Base-by-base conservation (phyloP, 2,888 invertebrate species). In the Apotomis capreana region DNA sequence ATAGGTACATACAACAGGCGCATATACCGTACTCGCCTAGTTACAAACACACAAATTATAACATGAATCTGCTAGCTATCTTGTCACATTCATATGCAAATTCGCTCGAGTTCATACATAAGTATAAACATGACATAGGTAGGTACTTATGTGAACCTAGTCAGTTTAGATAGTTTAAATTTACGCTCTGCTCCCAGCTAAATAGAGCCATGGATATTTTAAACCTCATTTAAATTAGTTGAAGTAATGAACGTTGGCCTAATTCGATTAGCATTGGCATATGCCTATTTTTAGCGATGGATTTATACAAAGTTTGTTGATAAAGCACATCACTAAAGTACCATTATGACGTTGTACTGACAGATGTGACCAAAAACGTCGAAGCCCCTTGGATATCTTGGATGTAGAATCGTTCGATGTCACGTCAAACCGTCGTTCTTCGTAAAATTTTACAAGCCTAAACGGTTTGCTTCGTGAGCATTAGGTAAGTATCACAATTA, bases 371-470 rank as follows among this genome's bases (percentile, higher is more conserved):
- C 26, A 26, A 2, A 26, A 26, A 26, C 26, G 26, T 26, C 26
- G 26, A 26, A 26, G 26, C 2, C 26, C 26, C 26, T 26, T 26
- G 26, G 26, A 26, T 26, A 26, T 26, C 26, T 26, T 26, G 1
- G 26, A 26, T 26, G 26, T 26, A 26, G 26, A 58, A 67, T 37
- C 49, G 49, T 5, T 12, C 10, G 37, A 58, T 49, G n/a, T 58
- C 67, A 67, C 51, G 37, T 37, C 67, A 58, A 37, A 10, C 10
- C n/a, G 54, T 15, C 40, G 10, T 37, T 51, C 46, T 60, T 60
- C 15, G 6, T 37, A 51, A 58, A 13, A 37, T 5, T 51, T 58
- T 64, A 64, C 54, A 13, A 44, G 13, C 54, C 44, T 26, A 54
- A 52, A 54, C 57, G 3, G 37, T 37, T 37, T 15, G 13, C 26